Evolutionary conservation across 1,140 invertebrate genomes (phyloP).

Genomic region (Pristionchus pacificus): DNA sequence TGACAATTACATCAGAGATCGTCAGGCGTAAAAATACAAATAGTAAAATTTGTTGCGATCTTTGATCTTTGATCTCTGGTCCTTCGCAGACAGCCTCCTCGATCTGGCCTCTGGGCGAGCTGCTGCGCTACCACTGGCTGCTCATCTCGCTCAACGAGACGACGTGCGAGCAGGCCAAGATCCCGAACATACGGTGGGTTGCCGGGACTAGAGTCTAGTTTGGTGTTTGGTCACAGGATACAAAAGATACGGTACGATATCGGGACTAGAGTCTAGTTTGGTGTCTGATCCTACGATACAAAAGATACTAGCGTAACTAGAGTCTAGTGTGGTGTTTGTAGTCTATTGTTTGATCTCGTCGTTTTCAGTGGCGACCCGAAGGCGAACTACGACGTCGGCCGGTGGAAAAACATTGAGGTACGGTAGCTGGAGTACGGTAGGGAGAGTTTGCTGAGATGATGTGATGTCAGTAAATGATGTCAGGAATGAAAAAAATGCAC

Average conservation of each 20-base stretch:
- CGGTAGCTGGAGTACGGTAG: not conserved
- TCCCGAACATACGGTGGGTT: constrained; percentile 39
- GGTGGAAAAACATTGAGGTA: not conserved
- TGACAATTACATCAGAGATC: constrained; percentile 13
- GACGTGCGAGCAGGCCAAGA: constrained; percentile 63
- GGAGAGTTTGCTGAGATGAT: not conserved
- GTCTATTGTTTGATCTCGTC: too few relatives aligned
- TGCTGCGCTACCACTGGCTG: constrained; percentile 92
- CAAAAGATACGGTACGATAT: too few relatives aligned
- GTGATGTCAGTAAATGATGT: too few relatives aligned
- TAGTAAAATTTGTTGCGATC: constrained; percentile 24
- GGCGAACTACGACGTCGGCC: not conserved
- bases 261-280: too few relatives aligned
- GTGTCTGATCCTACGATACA: too few relatives aligned
- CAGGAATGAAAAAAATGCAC: too few relatives aligned
- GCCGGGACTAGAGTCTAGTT: too few relatives aligned
- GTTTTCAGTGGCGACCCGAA: not conserved
- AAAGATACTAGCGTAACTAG: too few relatives aligned
- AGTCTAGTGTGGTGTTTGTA: too few relatives aligned
- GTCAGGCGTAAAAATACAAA: constrained; percentile 27
- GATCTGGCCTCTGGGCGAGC: constrained; percentile 71
- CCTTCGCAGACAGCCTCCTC: not conserved
- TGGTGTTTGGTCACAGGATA: too few relatives aligned
- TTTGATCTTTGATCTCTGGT: too few relatives aligned
- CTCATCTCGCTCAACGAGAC: constrained; percentile 85